phyloP scores from a whole-genome alignment of 2,888 invertebrate species.

The Coenonympha arcania region DNA sequence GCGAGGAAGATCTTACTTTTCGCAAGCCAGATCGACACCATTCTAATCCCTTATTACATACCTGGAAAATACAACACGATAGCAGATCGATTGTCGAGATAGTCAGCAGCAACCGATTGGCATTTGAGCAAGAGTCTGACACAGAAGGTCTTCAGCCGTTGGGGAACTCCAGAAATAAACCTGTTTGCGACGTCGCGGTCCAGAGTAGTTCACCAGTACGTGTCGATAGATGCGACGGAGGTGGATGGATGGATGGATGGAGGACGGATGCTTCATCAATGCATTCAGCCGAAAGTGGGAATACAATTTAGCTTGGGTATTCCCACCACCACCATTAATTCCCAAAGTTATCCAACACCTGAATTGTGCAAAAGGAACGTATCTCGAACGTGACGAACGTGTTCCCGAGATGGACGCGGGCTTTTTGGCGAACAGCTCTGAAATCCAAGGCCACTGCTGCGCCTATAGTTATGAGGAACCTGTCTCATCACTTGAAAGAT shows the following conservation, averaged over 20 bases:
- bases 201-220: conserved; percentile 9
- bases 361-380: conserved; percentile 16
- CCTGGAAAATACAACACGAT: too few relatives aligned
- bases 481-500: conserved; percentile 15
- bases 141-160: too few relatives aligned
- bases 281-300: conserved; percentile 19
- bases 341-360: too few relatives aligned
- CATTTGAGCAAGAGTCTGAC: too few relatives aligned
- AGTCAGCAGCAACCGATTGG: too few relatives aligned
- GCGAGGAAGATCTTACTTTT: too few relatives aligned
- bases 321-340: conserved; percentile 24
- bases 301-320: conserved; percentile 22
- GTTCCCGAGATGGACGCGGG: conserved; percentile 30
- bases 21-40: too few relatives aligned
- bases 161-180: conserved; percentile 2
- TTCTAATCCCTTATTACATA: too few relatives aligned
- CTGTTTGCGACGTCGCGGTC: too few relatives aligned
- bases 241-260: too few relatives aligned
- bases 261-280: conserved; percentile 10
- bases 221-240: not conserved
- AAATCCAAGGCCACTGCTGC: conserved; percentile 16
- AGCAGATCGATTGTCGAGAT: too few relatives aligned
- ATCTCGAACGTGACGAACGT: conserved; percentile 17
- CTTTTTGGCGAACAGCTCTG: conserved; percentile 31
- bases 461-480: conserved; percentile 14